Conservation (phyloP, 2,113 vertebrate species). For the Montifringilla adamsi region DNA sequence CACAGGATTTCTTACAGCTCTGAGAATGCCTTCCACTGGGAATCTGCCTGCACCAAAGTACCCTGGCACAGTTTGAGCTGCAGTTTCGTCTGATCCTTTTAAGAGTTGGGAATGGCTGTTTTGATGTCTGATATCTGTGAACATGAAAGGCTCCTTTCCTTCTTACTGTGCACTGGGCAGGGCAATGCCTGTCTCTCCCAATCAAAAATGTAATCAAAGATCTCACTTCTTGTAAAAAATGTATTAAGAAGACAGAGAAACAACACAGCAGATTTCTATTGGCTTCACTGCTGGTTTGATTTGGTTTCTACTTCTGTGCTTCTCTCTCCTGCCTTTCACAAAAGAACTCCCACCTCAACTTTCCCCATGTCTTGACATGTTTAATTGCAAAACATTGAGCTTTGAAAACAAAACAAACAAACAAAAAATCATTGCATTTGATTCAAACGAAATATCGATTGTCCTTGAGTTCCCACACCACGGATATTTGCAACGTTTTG, state of each 20-base stretch:
- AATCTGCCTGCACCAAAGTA: constrained; percentile 29
- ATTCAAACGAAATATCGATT: constrained; percentile 44
- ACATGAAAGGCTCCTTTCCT: constrained; percentile 60
- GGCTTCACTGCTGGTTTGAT: constrained; percentile 13
- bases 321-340: not conserved
- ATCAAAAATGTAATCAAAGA: constrained; percentile 62
- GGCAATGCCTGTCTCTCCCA: constrained; percentile 49
- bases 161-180: constrained; percentile 44
- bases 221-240: constrained; percentile 62
- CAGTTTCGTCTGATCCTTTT: constrained; percentile 58
- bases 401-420: constrained; percentile 41
- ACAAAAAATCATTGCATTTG: constrained; percentile 48
- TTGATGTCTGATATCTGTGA: constrained; percentile 60
- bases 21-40: not conserved
- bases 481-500: constrained; percentile 53
- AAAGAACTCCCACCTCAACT: not conserved
- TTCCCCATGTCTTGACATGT: not conserved
- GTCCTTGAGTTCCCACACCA: constrained; percentile 25
- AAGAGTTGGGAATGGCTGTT: constrained; percentile 64
- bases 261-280: not conserved
- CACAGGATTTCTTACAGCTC: not conserved
- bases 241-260: constrained; percentile 46
- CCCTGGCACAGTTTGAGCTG: constrained; percentile 52
- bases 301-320: constrained; percentile 22
- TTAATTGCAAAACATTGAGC: constrained; percentile 49